Conservation (phyloP, 2,797 vertebrate species). For the Micropoecilia bifurca region DNA sequence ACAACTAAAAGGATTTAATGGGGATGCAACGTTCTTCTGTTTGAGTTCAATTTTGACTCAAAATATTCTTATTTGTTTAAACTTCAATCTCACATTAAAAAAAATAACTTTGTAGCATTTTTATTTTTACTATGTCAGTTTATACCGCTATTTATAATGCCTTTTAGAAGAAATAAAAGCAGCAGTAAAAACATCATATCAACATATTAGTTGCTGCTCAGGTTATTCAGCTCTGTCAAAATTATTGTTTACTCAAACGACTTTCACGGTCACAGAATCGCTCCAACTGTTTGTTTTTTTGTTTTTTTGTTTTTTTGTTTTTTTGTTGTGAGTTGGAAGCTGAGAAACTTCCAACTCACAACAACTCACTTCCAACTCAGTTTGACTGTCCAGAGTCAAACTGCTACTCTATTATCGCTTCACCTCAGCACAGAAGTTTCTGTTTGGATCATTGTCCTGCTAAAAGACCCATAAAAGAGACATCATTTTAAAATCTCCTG, state of each 20-base stretch:
- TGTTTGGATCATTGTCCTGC: neutral
- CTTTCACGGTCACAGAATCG: neutral
- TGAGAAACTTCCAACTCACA: too few species aligned
- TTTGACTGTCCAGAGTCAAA: neutral
- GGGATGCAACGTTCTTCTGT: neutral
- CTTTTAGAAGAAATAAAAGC: neutral
- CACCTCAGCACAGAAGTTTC: neutral
- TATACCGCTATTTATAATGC: neutral
- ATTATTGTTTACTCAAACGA: neutral
- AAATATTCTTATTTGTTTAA: neutral
- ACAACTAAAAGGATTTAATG: neutral
- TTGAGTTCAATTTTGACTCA: neutral
- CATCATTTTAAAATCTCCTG: neutral
- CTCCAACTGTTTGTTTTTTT: neutral
- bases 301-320: neutral
- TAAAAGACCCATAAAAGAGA: neutral
- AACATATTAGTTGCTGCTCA: neutral
- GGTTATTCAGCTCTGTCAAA: neutral
- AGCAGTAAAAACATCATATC: neutral
- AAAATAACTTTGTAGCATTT: neutral
- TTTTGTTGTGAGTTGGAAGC: neutral
- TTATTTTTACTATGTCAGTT: neutral
- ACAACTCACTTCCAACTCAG: too few species aligned
- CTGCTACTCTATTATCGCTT: neutral
- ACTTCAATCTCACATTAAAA: neutral